phyloP scores from a whole-genome alignment of 2,113 vertebrate species.

The Etheostoma cragini region DNA sequence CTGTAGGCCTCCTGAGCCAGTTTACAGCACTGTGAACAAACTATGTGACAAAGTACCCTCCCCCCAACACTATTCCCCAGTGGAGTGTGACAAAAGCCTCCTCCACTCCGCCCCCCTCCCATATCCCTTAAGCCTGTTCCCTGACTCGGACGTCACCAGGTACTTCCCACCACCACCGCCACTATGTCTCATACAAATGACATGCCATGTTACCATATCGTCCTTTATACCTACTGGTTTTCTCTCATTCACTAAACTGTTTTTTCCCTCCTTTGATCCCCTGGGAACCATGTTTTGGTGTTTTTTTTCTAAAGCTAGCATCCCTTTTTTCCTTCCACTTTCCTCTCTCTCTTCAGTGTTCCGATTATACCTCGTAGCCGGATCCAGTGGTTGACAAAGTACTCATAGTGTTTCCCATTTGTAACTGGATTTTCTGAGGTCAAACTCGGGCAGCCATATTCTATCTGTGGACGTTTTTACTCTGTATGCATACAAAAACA shows the following conservation, averaged over 20 bases:
- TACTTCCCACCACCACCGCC: constrained; percentile 83
- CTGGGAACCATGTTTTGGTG: background rate
- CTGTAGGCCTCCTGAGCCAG: constrained; percentile 96
- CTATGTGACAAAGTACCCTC: constrained; percentile 95
- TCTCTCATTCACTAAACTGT: background rate
- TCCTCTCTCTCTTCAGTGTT: constrained; percentile 1
- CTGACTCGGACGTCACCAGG: constrained; percentile 96
- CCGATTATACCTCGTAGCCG: background rate
- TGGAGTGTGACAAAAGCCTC: constrained; percentile 97
- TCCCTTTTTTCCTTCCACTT: background rate
- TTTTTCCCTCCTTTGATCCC: background rate
- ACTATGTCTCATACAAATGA: constrained; percentile 11
- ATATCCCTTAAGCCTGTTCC: constrained; percentile 95
- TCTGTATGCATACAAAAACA: too few species aligned
- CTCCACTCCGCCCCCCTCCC: constrained; percentile 93
- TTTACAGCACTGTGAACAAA: constrained; percentile 99
- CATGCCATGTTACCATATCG: constrained; percentile 17
- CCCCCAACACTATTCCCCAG: constrained; percentile 95
- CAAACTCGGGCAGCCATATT: too few species aligned
- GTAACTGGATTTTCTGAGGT: too few species aligned
- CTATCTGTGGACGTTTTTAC: too few species aligned
- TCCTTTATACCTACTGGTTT: background rate
- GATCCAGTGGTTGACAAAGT: background rate
- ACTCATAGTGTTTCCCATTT: too few species aligned
- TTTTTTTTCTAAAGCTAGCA: constrained; percentile 2